Base-by-base conservation (phyloP, 2,797 vertebrate genomes). In the Sylvilagus floridanus region DNA sequence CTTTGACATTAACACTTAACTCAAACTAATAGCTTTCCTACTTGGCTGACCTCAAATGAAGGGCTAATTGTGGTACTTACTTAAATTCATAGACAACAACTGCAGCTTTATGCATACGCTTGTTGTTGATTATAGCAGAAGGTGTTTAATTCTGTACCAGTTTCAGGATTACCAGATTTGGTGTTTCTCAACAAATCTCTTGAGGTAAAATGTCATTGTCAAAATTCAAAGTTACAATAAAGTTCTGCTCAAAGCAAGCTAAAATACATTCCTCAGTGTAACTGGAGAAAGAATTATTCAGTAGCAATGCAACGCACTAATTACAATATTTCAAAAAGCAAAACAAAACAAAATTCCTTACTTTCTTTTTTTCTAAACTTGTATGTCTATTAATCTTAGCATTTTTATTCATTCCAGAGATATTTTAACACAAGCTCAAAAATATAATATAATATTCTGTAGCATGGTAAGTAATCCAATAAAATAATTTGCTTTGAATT, bases 381-480 rank as follows among this genome's bases (percentile, higher is more conserved):
- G 50, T 37, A 96, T 71, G 5, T 71, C 17, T 83, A 87, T 92
- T 37, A 94, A 96, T 96, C 89, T n/a, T 92, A 88, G 93, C 97
- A 88, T 90, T 95, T 95, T 90, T 22, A 85, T 97, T 98, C 96
- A 95, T 96, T 96, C 68, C 87, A 95, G 96, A 89, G 72, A 95
- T 94, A 96, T 94, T 96, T 98, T 88, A 95, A 63, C 73, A 94
- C 88, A 91, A 96, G 90, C 93, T 97, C 78, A 83, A 79, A 95
- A 95, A 89, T 96, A 91, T 30, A 73, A 90, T 95, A 30, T 60
- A 88, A 71, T 79, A 16, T 90, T 97, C 1, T 7, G 77, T 78
- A 94, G 97, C 94, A 95, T 97, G 98, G 97, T 97, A 95, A 97
- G 91, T 95, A 97, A 94, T 93, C 60, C 47, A 93, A 96, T 96